Base-by-base conservation (phyloP, 2,797 vertebrate genomes). In the Vipera latastei region DNA sequence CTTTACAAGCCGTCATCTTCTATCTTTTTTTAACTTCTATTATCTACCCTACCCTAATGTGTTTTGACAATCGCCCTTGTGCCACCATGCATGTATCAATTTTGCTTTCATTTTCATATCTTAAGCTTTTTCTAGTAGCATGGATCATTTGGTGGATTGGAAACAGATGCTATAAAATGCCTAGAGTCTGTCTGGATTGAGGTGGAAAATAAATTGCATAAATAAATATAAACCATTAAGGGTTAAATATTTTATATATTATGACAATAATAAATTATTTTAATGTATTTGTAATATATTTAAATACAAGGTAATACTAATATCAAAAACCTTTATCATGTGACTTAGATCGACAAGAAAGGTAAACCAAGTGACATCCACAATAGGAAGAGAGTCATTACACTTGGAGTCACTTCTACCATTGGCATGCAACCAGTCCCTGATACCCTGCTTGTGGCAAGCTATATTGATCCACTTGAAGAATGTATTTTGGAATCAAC, bases 361-460 rank as follows among this genome's bases (percentile, higher is more conserved):
- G 97, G 97, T 44, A 95, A 96, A 28, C 92, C 97, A 87, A 94
- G 95, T 0, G 96, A 97, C 0, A 93, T 97, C 1, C 96, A 97
- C 90, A 97, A 96, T 59, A 95, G 94, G 0, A 96, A 97, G 16
- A 92, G 92, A 7, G 94, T 95, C 89, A 95, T 97, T 93, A 97
- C 96, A 0, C 94, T 97, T 92, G 96, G 96, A 60, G 96, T 97
- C 0, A 95, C 94, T 0, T 96, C 96, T 48, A 96, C 96, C 73
- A 97, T 95, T 86, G 96, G 96, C 0, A 59, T 95, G n/a, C 95
- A 96, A 14, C 95, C 94, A 0, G 89, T 97, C 0, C 97, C 96
- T 12, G 95, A 97, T 0, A 96, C 96, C 83, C 95, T 97, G 95
- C 91, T 97, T 61, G 63, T 97, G 93, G 97, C 97, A 91, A 94